Evolutionary conservation across 2,113 vertebrate genomes (phyloP).

Genomic region (Penelope pileata): DNA sequence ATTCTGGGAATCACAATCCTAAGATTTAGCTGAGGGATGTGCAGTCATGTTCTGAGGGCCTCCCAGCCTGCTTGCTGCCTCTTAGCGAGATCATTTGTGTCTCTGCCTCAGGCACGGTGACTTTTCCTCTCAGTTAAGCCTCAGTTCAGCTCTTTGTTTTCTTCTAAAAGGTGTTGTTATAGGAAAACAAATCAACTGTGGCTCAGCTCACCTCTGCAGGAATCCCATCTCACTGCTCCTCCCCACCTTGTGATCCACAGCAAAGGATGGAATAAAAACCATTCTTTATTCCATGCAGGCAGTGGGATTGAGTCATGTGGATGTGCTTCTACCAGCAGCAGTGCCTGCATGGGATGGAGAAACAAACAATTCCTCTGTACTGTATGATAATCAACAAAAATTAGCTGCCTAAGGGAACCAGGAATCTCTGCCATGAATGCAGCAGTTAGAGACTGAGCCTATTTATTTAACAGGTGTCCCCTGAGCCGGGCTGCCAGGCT

Average conservation of each 20-base stretch:
- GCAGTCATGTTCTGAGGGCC: neutral
- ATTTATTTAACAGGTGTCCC: slow-evolving; percentile 72
- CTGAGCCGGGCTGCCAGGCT: slow-evolving; percentile 48
- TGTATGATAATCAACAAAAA: slow-evolving; percentile 59
- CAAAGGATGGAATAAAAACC: neutral
- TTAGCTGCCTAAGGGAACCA: slow-evolving; percentile 54
- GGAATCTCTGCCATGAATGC: slow-evolving; percentile 59
- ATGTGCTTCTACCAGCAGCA: neutral
- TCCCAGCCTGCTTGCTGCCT: neutral
- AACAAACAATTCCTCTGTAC: slow-evolving; percentile 54
- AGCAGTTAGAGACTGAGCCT: slow-evolving; percentile 53
- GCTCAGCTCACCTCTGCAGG: neutral
- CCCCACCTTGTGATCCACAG: neutral
- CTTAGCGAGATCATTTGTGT: neutral
- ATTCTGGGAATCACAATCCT: neutral
- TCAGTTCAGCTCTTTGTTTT: neutral
- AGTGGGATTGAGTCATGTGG: neutral
- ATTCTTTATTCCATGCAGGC: neutral
- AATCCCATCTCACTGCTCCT: neutral
- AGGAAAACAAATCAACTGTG: neutral
- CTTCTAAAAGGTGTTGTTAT: rapidly evolving
- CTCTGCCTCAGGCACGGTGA: neutral
- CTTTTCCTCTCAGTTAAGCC: neutral
- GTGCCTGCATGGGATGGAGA: neutral
- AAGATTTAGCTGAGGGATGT: neutral